Base-by-base conservation (phyloP, 2,888 invertebrate genomes). In the Macrosiphum euphorbiae region DNA sequence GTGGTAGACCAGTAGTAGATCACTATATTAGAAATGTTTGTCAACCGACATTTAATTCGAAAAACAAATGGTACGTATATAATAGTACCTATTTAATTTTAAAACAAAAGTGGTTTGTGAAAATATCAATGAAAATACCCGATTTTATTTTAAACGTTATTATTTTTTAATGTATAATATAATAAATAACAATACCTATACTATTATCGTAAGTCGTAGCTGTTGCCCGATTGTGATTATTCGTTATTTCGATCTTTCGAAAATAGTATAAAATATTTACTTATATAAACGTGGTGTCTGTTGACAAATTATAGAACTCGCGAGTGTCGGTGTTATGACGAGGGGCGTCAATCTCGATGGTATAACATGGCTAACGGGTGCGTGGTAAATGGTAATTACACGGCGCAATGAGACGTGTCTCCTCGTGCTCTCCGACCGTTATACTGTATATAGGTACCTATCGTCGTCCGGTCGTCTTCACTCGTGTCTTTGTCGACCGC, bases 391-490 rank as follows among this genome's bases (percentile, higher is more conserved):
- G 78, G 20, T 35, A 35, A 78, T 78, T 78, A 78, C 78, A 8
- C 78, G 20, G 35, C 35, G 78, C 78, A 78, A 78, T 78, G 78
- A 78, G 78, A 78, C 78, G 78, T 78, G 78, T 78, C 78, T 78
- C 78, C 78, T 78, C 20, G 35, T 20, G 20, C 20, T 78, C 35
- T 78, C 20, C 35, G 20, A 24, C 78, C 78, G 78, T 78, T 78
- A 67, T 11, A 67, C 67, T n/a, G n/a, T 35, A 20, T 35, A 20
- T 1, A 26, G 7, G 41, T 61, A 78, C 78, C 78, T 41, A 78
- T 78, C 78, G 20, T 78, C 78, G 78, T 35, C 78, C 78, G 35
- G 78, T 78, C 67, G 67, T 35, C 35, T 78, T 35, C 35, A 16
- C 7, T 78, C 20, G 55, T 20, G 35, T 78, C 78, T 78, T 78